Percentiles rank a stretch among this genome's conserved stretches.
Conservation (phyloP, 2,797 vertebrate species). For the Muscicapa striata region DNA sequence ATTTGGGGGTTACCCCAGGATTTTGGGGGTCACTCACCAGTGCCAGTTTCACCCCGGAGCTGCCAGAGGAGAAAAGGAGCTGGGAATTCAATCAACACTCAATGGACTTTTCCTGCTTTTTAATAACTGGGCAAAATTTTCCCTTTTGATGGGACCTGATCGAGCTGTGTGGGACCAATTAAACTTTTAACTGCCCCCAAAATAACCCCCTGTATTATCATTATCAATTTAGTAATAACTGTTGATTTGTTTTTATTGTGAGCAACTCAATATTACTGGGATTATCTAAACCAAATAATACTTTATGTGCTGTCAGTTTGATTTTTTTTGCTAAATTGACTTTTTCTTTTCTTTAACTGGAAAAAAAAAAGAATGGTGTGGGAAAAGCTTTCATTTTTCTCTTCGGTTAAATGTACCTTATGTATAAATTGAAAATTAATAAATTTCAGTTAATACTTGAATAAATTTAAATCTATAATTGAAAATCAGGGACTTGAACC, state of each 20-base stretch:
- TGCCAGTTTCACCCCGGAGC: not conserved
- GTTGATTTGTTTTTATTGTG: not conserved
- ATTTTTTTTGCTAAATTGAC: not conserved
- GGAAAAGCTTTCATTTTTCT: not conserved
- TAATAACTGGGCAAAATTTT: not conserved
- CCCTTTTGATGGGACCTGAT: not conserved
- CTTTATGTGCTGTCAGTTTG: not conserved
- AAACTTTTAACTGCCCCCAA: not conserved
- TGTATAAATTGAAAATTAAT: not conserved
- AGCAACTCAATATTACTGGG: not conserved
- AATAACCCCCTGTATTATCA: not conserved
- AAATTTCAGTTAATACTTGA: too few species aligned
- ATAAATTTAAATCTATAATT: not conserved
- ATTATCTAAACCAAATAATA: not conserved
- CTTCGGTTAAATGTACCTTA: not conserved
- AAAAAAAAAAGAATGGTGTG: not conserved
- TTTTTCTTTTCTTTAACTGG: not conserved
- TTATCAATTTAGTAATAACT: not conserved
- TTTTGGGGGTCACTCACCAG: not conserved
- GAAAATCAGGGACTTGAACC: not conserved
- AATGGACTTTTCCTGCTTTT: not conserved
- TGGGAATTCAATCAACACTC: not conserved
- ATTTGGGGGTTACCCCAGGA: too few species aligned
- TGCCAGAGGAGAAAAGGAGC: not conserved
- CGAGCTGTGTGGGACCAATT: not conserved